Base-by-base conservation (phyloP, 2,888 invertebrate genomes). In the Rhingia rostrata region DNA sequence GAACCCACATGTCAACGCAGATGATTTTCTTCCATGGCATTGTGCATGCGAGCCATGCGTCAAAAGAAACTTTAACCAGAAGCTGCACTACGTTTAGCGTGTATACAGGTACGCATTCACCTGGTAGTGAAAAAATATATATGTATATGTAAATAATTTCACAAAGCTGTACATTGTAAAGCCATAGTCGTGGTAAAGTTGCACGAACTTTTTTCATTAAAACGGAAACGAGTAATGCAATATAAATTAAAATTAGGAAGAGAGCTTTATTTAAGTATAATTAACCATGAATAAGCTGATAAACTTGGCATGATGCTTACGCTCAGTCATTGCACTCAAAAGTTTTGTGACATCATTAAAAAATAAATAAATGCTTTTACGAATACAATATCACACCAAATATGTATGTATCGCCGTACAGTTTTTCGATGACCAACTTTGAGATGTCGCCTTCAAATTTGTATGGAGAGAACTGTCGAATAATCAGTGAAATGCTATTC, bases 121-220 rank as follows among this genome's bases (percentile, higher is more conserved):
- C 22, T 22, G 22, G 4, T 45, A 12, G 3, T 2, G 2, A 3
- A 12, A 10, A 30, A 22, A 10, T 0, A 9, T 30, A 49, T 10
- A 49, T 22, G 2, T 22, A 49, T 4, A 7, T 47, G 7, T 47
- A 47, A 49, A 10, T 49, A 49, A 49, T 49, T 30, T 10, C 30
- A 30, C 30, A 49, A 30, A 49, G 49, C 49, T 49, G 10, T 0
- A 6, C 4, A 3, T n/a, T 14, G 0, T 12, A 45, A 6, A 12
- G 43, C 6, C 5, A n/a, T 45, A 3, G 22, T 9, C 7, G 47
- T 12, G 22, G 22, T 22, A 47, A 14, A 22, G 47, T 22, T 14
- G 30, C 10, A 30, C 30, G 30, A 49, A 49, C 49, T 49, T 49
- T 49, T 49, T 49, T 49, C 49, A 49, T 49, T 49, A 49, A 49